A percentile compares a stretch with the other conserved stretches of the same genome.
phyloP scores from a whole-genome alignment of 2,113 vertebrate genomes.

The Sturnus vulgaris region DNA sequence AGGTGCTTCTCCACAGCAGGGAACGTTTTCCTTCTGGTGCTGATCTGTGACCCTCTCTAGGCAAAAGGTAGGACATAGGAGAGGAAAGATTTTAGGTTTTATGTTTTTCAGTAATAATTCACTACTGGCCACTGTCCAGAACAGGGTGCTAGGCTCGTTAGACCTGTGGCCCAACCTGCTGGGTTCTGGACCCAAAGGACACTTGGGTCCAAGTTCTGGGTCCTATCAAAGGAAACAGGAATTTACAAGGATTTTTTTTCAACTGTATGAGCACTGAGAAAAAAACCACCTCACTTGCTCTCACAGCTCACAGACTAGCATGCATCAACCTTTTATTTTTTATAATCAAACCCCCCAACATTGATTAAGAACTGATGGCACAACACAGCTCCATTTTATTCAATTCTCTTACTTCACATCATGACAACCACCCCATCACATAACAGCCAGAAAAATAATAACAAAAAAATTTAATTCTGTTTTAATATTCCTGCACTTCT shows the following conservation, averaged over 20 bases:
- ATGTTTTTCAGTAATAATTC: background rate
- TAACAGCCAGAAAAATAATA: background rate
- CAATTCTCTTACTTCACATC: background rate
- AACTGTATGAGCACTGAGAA: conserved; percentile 29
- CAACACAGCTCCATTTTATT: background rate
- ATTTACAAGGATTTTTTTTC: background rate
- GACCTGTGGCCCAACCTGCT: background rate
- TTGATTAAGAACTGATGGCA: background rate
- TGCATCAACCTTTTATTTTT: background rate
- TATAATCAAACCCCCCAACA: background rate
- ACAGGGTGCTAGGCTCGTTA: background rate
- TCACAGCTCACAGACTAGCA: background rate
- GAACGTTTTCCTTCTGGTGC: background rate
- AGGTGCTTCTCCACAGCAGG: conserved; percentile 15
- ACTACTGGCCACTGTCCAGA: background rate
- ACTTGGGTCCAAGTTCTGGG: background rate
- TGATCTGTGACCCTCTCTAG: background rate
- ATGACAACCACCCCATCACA: background rate
- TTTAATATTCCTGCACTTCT: background rate
- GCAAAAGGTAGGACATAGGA: background rate
- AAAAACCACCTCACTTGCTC: background rate
- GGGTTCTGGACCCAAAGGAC: background rate
- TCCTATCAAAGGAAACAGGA: background rate
- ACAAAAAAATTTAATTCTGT: background rate
- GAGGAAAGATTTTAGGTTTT: background rate